These are phyloP conservation scores for Prunella fulvescens DNA, from an alignment of 2,113 vertebrate species.

Conservation along the genomic window DNA sequence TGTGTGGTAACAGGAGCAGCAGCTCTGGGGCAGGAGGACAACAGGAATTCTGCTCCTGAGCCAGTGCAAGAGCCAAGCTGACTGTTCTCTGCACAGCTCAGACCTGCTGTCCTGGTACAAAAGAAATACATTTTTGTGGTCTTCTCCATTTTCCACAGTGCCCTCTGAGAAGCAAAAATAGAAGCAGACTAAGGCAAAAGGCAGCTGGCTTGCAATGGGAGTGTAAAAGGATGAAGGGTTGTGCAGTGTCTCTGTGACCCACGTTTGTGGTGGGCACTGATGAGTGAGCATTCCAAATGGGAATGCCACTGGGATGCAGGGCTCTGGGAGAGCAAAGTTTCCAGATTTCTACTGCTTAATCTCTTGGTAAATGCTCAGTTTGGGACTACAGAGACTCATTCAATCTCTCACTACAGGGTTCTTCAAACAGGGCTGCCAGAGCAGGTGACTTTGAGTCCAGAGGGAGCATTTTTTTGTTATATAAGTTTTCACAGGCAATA, in stretches of 20 bases:
- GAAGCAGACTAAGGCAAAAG: not conserved
- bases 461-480: not conserved
- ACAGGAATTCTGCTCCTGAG: not conserved
- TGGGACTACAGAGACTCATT: not conserved
- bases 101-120: not conserved
- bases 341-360: not conserved
- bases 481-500: not conserved
- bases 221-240: not conserved
- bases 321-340: not conserved
- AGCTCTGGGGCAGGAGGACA: not conserved
- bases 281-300: not conserved
- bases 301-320: not conserved
- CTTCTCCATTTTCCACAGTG: not conserved
- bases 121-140: not conserved
- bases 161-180: not conserved
- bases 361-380: not conserved
- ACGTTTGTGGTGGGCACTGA: not conserved
- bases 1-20: not conserved
- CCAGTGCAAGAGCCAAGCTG: not conserved
- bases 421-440: not conserved
- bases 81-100: not conserved
- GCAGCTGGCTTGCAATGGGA: not conserved
- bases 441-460: not conserved
- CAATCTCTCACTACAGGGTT: not conserved
- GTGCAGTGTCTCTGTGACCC: not conserved